A percentile compares a stretch with the other conserved stretches of the same genome.
phyloP scores from a whole-genome alignment of 2,113 vertebrate species.

The Lagenorhynchus albirostris region DNA sequence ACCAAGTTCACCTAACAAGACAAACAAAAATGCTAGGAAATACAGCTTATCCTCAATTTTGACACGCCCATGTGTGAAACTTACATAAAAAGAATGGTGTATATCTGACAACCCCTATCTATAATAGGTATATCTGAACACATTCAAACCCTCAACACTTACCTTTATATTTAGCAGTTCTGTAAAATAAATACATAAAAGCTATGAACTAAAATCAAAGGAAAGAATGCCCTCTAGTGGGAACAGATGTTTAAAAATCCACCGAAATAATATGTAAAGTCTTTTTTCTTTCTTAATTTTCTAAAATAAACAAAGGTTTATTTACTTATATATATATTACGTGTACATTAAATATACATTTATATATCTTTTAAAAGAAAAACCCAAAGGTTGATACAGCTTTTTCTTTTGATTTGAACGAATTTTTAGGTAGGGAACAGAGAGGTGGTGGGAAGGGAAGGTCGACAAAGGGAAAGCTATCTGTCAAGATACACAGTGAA shows the following conservation, averaged over 20 bases:
- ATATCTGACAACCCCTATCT: background rate
- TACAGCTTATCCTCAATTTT: background rate
- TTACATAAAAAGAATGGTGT: background rate
- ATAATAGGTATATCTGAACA: background rate
- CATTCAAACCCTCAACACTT: background rate
- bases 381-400: background rate
- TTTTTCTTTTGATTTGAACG: background rate
- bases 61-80: background rate
- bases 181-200: background rate
- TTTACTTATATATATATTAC: background rate
- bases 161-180: background rate
- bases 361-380: background rate
- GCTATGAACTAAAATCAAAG: background rate
- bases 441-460: background rate
- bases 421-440: background rate
- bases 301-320: background rate
- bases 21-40: background rate
- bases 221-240: constrained; percentile 30
- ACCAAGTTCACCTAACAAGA: background rate
- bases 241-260: background rate
- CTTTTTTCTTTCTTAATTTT: background rate
- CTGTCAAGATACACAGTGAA: background rate
- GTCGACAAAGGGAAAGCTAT: background rate
- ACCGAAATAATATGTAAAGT: background rate
- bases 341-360: background rate